phyloP scores from a whole-genome alignment of 2,797 vertebrate genomes.

The Buphagus erythrorhynchus region DNA sequence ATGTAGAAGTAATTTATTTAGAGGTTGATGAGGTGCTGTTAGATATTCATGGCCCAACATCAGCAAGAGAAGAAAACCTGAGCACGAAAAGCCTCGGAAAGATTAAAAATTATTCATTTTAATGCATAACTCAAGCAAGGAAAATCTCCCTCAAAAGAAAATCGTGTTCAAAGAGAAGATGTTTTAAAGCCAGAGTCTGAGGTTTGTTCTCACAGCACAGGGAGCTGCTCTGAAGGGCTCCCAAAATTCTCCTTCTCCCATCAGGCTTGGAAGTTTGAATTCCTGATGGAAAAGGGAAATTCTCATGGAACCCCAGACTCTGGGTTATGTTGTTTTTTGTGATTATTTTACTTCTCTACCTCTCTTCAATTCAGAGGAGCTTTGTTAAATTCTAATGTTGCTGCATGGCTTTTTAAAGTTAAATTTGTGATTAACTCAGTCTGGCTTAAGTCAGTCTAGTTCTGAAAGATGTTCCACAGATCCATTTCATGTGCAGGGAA shows the following conservation, averaged over 20 bases:
- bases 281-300: not conserved
- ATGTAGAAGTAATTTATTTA: not conserved
- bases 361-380: not conserved
- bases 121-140: not conserved
- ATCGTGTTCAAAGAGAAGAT: not conserved
- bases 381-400: not conserved
- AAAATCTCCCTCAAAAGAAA: not conserved
- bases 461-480: not conserved
- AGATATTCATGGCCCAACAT: not conserved
- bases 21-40: not conserved
- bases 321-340: not conserved
- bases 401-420: not conserved
- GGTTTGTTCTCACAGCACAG: not conserved
- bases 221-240: not conserved
- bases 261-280: not conserved
- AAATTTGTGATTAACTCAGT: not conserved
- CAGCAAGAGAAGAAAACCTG: not conserved
- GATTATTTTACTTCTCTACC: not conserved
- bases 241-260: not conserved
- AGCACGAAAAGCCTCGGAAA: not conserved
- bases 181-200: not conserved
- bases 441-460: not conserved
- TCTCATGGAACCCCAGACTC: not conserved
- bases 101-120: conserved; percentile 11
- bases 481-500: not conserved